These are phyloP conservation scores for Bombus huntii DNA, from an alignment of 1,140 invertebrate genomes.

Conservation along the genomic window DNA sequence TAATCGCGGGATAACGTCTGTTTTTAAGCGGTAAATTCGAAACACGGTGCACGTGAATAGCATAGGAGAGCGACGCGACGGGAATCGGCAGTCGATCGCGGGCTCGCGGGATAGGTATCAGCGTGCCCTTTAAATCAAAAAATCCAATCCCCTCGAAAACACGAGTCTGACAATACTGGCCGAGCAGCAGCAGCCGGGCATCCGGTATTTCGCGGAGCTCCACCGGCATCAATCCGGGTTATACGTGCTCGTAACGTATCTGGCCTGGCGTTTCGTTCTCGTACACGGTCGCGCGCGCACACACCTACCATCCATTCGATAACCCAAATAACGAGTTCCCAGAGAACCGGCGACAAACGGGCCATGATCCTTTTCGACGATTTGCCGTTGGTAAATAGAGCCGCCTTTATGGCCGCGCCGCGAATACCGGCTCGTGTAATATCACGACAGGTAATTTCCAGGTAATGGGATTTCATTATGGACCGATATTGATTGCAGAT, in stretches of 20 bases:
- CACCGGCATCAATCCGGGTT: constrained; percentile 63
- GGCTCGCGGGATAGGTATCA: constrained; percentile 49
- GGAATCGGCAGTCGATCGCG: constrained; percentile 49
- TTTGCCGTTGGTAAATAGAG: constrained; percentile 46
- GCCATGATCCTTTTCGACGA: constrained; percentile 47
- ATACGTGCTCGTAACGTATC: constrained; percentile 67
- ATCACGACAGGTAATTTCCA: neutral
- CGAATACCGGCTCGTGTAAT: constrained; percentile 1
- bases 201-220: constrained; percentile 61
- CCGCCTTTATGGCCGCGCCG: constrained; percentile 19
- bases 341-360: constrained; percentile 54
- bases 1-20: constrained; percentile 67
- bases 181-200: constrained; percentile 53
- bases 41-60: constrained; percentile 40
- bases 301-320: constrained; percentile 52
- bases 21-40: constrained; percentile 68
- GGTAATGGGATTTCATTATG: neutral
- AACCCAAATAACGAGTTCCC: constrained; percentile 66
- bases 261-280: constrained; percentile 27
- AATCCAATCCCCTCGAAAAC: constrained; percentile 72
- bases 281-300: neutral
- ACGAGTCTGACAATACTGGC: constrained; percentile 69
- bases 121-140: constrained; percentile 69
- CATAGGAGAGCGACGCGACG: constrained; percentile 12
- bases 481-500: neutral